Evolutionary conservation across 1,140 invertebrate species (phyloP).

Genomic region (Plectus sambesii): DNA sequence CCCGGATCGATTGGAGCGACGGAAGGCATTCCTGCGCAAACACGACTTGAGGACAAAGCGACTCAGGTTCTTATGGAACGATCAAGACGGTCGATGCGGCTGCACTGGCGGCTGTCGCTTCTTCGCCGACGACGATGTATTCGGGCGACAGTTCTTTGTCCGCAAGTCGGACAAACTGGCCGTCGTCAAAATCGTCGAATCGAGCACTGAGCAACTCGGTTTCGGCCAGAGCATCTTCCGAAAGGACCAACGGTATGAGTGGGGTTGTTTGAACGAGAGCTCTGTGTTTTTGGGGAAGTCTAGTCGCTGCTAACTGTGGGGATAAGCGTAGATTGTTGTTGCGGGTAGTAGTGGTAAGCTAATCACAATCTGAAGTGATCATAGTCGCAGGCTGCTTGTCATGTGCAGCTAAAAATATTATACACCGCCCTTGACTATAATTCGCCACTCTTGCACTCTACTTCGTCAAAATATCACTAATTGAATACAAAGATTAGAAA

Average conservation of each 20-base stretch:
- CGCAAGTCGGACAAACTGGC: conserved; percentile 14
- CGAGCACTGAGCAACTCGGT: conserved; percentile 18
- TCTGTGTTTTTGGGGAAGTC: too few species aligned
- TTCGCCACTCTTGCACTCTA: too few species aligned
- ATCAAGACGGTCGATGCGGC: conserved; percentile 63
- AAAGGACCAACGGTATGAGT: conserved; percentile 20
- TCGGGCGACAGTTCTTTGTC: conserved; percentile 11
- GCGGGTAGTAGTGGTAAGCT: too few species aligned
- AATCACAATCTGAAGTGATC: too few species aligned
- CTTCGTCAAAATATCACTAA: too few species aligned
- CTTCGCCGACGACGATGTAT: conserved; percentile 55
- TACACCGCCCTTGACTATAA: too few species aligned
- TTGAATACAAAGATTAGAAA: too few species aligned
- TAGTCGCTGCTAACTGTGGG: too few species aligned
- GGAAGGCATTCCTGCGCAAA: conserved; percentile 60
- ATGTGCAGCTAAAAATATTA: too few species aligned
- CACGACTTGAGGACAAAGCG: conserved; percentile 77
- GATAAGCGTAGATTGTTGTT: too few species aligned
- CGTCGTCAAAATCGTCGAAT: conserved; percentile 13
- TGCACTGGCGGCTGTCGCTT: conserved; percentile 87
- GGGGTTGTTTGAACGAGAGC: too few species aligned
- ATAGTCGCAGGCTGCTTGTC: too few species aligned
- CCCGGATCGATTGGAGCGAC: conserved; percentile 43
- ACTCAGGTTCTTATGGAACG: conserved; percentile 85
- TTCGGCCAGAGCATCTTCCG: conserved; percentile 27